phyloP scores from a whole-genome alignment of 2,113 vertebrate genomes.

The Rhipidura dahli region DNA sequence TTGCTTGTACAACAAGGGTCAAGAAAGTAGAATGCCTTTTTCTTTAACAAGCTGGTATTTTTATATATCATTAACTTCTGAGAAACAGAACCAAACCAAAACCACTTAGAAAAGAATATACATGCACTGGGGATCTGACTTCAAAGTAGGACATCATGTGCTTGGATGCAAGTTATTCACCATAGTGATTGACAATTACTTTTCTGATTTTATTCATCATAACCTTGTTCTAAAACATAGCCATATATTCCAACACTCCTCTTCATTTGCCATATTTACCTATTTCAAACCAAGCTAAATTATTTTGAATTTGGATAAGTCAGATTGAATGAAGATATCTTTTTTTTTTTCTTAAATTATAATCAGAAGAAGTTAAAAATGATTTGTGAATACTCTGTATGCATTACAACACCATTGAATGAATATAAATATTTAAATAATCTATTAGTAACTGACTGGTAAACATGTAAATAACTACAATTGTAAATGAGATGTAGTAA shows the following conservation, averaged over 20 bases:
- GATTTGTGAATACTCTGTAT: background rate
- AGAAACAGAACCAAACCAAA: background rate
- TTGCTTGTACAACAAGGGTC: background rate
- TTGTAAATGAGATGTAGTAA: background rate
- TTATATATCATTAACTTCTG: background rate
- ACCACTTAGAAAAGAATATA: background rate
- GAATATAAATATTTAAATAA: slow-evolving; percentile 24
- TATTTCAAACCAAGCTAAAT: background rate
- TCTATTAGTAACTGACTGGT: background rate
- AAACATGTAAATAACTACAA: slow-evolving; percentile 2
- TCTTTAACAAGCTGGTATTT: background rate
- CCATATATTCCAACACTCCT: background rate
- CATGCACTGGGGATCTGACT: background rate
- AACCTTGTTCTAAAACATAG: background rate
- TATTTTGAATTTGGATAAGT: background rate
- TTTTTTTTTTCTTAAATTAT: background rate
- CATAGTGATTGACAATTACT: background rate
- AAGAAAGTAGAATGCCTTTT: background rate
- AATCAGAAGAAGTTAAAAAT: background rate
- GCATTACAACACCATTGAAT: background rate
- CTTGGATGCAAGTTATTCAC: background rate
- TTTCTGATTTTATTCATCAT: background rate
- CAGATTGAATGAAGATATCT: background rate
- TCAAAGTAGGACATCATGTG: background rate
- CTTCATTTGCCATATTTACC: background rate